phyloP scores from a whole-genome alignment of 2,888 invertebrate species.

The Anagyrus pseudococci region DNA sequence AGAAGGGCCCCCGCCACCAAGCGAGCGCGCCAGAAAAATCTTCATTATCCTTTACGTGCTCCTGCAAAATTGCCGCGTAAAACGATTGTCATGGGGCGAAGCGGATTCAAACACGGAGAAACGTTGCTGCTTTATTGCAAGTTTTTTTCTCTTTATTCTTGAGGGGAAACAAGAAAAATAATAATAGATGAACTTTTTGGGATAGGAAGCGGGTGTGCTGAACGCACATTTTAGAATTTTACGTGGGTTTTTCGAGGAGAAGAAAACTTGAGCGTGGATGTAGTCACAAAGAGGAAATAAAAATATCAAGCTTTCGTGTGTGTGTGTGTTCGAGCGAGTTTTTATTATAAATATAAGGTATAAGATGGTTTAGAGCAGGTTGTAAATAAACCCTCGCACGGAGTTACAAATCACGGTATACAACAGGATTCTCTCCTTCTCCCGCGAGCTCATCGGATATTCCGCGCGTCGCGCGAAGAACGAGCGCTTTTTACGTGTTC shows the following conservation, averaged over 20 bases:
- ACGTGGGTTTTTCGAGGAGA: too few relatives aligned
- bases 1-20: background rate
- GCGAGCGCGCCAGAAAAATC: background rate
- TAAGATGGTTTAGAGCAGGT: conserved; percentile 28
- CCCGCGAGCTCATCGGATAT: conserved; percentile 26
- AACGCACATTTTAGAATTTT: too few relatives aligned
- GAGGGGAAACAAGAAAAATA: too few relatives aligned
- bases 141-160: too few relatives aligned
- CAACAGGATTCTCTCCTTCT: conserved; percentile 23
- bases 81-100: too few relatives aligned
- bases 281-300: conserved; percentile 1
- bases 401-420: conserved; percentile 31
- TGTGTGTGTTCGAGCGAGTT: conserved; percentile 33
- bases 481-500: conserved; percentile 10
- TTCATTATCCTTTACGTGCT: background rate
- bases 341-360: conserved; percentile 38
- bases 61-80: background rate
- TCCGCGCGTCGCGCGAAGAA: conserved; percentile 28
- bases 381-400: conserved; percentile 27
- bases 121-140: too few relatives aligned
- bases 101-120: too few relatives aligned
- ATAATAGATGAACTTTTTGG: too few relatives aligned
- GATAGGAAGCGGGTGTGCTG: too few relatives aligned
- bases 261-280: background rate
- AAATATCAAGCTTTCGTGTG: conserved; percentile 12